Evolutionary conservation across 1,140 invertebrate genomes (phyloP).

Genomic region (Bicyclus anynana): DNA sequence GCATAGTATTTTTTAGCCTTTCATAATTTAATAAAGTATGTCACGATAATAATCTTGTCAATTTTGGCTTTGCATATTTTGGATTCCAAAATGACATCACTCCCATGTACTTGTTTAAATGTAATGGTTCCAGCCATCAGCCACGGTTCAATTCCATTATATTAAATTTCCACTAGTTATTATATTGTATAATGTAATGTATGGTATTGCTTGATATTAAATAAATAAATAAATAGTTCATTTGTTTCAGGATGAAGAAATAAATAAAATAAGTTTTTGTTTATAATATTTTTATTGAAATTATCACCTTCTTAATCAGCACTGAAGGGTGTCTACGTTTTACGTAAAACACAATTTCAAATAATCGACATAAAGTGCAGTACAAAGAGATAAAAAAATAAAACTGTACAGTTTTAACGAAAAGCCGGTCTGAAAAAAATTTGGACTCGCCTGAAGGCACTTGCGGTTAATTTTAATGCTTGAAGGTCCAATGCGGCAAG

Average conservation of each 20-base stretch:
- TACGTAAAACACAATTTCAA: slow-evolving; percentile 70
- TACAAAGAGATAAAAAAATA: slow-evolving; percentile 35
- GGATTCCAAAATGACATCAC: too few relatives aligned
- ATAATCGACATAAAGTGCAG: slow-evolving; percentile 44
- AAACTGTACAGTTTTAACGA: slow-evolving; percentile 30
- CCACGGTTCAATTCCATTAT: too few relatives aligned
- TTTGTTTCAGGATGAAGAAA: neutral
- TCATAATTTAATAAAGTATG: too few relatives aligned
- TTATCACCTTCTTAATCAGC: slow-evolving; percentile 70
- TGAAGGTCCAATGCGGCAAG: slow-evolving; percentile 55
- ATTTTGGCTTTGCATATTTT: too few relatives aligned
- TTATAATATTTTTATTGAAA: slow-evolving; percentile 71
- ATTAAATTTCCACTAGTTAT: too few relatives aligned
- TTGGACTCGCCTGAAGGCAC: slow-evolving; percentile 68
- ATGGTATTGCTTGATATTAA: too few relatives aligned
- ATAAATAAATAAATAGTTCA: slow-evolving; percentile 2
- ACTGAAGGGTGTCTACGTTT: slow-evolving; percentile 72
- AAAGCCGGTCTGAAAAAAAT: slow-evolving; percentile 46
- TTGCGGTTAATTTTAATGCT: slow-evolving; percentile 57
- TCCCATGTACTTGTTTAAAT: too few relatives aligned
- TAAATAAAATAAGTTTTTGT: slow-evolving; percentile 12
- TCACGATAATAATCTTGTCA: too few relatives aligned
- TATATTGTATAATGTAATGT: too few relatives aligned
- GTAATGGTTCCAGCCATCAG: too few relatives aligned
- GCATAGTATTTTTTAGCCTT: too few relatives aligned